A percentile compares a stretch with the other conserved stretches of the same genome.
These are phyloP conservation scores for Euwallacea fornicatus DNA, from an alignment of 1,140 invertebrate genomes.

Conservation along the genomic window DNA sequence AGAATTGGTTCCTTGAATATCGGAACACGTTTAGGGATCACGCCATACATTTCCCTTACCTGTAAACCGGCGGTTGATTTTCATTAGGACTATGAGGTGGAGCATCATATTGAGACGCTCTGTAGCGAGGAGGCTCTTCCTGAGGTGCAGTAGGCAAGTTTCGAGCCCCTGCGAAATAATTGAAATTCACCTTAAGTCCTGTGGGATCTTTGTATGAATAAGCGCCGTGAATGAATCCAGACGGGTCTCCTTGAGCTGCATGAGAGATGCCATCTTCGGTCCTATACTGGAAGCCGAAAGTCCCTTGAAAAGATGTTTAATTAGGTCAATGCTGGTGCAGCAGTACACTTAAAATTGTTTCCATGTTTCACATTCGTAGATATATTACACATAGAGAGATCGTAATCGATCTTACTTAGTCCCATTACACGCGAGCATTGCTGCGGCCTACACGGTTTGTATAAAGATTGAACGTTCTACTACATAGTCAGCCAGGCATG, in stretches of 20 bases:
- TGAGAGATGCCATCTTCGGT: slow-evolving; percentile 53
- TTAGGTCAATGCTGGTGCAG: background rate
- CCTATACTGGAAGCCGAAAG: slow-evolving; percentile 51
- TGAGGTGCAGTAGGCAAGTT: slow-evolving; percentile 9
- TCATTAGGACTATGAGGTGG: background rate
- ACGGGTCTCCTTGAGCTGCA: slow-evolving; percentile 48
- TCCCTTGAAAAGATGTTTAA: slow-evolving; percentile 24
- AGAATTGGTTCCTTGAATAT: too few species aligned
- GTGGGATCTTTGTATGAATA: slow-evolving; percentile 53
- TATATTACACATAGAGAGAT: background rate
- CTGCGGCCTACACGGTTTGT: too few species aligned
- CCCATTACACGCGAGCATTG: background rate
- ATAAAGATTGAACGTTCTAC: too few species aligned
- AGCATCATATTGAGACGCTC: background rate
- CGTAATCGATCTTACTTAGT: background rate
- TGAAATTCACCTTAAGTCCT: slow-evolving; percentile 52
- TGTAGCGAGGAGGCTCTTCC: slow-evolving; percentile 2
- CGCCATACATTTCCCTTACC: too few species aligned
- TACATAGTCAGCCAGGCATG: too few species aligned
- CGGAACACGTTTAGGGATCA: too few species aligned
- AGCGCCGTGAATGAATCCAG: slow-evolving; percentile 47
- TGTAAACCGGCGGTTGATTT: too few species aligned
- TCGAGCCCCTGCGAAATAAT: slow-evolving; percentile 50
- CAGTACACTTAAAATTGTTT: slow-evolving; percentile 20
- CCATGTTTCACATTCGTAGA: background rate